Base-by-base conservation (phyloP, 2,888 invertebrate genomes). In the Macrostomum cliftonense region DNA sequence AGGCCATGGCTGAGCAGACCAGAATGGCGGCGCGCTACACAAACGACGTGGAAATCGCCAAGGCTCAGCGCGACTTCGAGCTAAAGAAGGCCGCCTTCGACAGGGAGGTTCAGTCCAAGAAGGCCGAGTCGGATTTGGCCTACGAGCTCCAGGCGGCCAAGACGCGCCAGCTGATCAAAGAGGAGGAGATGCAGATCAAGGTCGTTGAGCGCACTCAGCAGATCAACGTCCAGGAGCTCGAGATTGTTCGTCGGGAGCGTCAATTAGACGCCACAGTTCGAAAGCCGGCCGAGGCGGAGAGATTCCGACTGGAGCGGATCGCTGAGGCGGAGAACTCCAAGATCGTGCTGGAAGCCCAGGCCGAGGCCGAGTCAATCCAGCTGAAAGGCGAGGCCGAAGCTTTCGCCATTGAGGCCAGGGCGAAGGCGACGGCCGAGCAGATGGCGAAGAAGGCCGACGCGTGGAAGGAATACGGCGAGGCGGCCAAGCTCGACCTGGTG, bases 391-490 rank as follows among this genome's bases (percentile, higher is more conserved):
- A 74, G 54, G 75, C 75, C 1, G 73, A 75, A 71, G 91, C 93
- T 1, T 89, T 78, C 69, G 87, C 93, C 20, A 83, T 93, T 63
- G 81, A 84, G 61, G 88, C 86, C 0, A 88, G 87, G 71, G 93
- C 91, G 0, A 83, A 79, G 57, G 93, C 93, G 1, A 93, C 95
- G 65, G 88, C 91, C 0, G 88, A 87, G 69, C 91, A 91, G 73
- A 89, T 93, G 86, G 78, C 83, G 1, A 86, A 86, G 73, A 95
- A 93, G 64, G 93, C 91, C 0, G 89, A 89, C 60, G 93, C 95
- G 14, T 93, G 83, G 81, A 83, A 82, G 64, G 88, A 91, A 64
- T 95, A 93, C 70, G 84, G 88, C 57, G 86, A 69, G 52, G 67
- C 68, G 45, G 69, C 69, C 48, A 63, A 66, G 61, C 58, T 68